phyloP scores from a whole-genome alignment of 2,888 invertebrate genomes.

The Agrochola lota region DNA sequence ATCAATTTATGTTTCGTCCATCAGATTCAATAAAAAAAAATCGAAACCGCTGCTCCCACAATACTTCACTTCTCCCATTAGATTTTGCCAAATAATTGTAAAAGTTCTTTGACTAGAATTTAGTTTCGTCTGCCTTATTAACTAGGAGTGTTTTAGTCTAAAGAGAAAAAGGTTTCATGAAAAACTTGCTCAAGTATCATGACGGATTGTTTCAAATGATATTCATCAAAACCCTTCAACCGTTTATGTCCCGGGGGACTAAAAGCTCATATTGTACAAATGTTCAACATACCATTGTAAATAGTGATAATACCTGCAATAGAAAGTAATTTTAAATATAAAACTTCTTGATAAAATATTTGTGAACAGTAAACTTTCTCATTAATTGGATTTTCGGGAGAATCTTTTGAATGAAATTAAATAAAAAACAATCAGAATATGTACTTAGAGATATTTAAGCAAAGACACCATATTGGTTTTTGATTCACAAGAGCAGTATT shows the following conservation, averaged over 20 bases:
- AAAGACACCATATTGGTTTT: slow-evolving; percentile 3
- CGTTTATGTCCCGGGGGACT: slow-evolving; percentile 42
- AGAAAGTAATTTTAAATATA: slow-evolving; percentile 56
- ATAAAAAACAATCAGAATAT: slow-evolving; percentile 25
- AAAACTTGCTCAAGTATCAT: slow-evolving; percentile 12
- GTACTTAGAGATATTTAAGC: background rate
- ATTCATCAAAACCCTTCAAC: slow-evolving; percentile 45
- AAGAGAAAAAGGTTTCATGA: slow-evolving; percentile 22
- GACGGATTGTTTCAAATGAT: slow-evolving; percentile 35
- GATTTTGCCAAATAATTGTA: background rate
- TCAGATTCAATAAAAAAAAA: too few relatives aligned
- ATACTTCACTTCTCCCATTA: background rate
- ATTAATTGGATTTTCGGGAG: slow-evolving; percentile 4
- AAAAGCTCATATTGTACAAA: slow-evolving; percentile 59
- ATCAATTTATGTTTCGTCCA: background rate
- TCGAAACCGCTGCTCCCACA: background rate
- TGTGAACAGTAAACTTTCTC: slow-evolving; percentile 10
- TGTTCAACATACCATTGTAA: slow-evolving; percentile 65
- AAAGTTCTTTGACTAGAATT: slow-evolving; percentile 2
- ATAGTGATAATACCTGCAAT: slow-evolving; percentile 65
- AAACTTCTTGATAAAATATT: slow-evolving; percentile 22
- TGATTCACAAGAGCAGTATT: background rate
- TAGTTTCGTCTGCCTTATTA: background rate
- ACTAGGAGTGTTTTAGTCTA: background rate
- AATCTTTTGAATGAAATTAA: background rate